Base-by-base conservation (phyloP, 1,140 invertebrate species). In the Lucilia cuprina region DNA sequence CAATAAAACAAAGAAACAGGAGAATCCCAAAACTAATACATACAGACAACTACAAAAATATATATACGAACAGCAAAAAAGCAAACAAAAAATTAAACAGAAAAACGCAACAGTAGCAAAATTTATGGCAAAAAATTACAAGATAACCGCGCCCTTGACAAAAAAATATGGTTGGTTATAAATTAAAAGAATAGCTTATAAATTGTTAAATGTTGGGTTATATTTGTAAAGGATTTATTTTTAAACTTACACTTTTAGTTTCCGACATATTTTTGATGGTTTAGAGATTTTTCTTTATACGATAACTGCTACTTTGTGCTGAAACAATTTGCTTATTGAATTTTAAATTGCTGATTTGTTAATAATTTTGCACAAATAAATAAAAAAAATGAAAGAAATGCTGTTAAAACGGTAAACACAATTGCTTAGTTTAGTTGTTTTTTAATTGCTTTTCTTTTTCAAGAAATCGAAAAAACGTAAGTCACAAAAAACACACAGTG, bases 201-300 rank as follows among this genome's bases (percentile, higher is more conserved):
- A 70, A 41, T 70, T 70, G 12, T 55, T 14, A 55, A 55, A 14
- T 55, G 21, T 70, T 55, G n/a, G 21, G n/a, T 21, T 21, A 70
- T 2, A 70, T 25, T 9, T 30, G 25, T 8, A 70, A 9, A 34
- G 21, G 14, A 82, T 55, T 60, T 12, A 21, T n/a, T 14, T 77
- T 19, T 65, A 65, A 78, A 90, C 89, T 90, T 86, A 90, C 89
- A 86, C 89, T 88, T 88, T 89, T 89, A 84, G 89, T 90, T 85
- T 90, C 89, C 86, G 89, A 88, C 89, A 90, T 90, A 85, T 90
- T 89, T 35, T 80, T 35, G 55, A 8, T 60, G 30, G 82, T 10
- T 75, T 34, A 19, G 1, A 30, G 25, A 30, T n/a, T 4, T 78
- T 47, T 49, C 75, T 78, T 50, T 55, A 9, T 55, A 12, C 30